These are phyloP conservation scores for Vespertilio murinus DNA, from an alignment of 2,797 vertebrate genomes.

Conservation along the genomic window DNA sequence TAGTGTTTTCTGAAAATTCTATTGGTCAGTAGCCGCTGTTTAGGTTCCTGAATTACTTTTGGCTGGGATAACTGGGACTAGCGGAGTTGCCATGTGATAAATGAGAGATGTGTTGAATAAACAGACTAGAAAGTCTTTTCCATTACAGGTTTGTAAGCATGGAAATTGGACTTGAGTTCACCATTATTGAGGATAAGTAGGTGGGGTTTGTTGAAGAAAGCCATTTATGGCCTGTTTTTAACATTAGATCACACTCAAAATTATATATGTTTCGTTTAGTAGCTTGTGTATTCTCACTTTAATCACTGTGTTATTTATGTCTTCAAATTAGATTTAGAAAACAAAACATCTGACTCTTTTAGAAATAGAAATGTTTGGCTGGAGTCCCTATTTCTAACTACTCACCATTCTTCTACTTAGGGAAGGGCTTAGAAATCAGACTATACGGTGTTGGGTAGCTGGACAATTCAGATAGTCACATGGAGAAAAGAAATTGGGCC, in stretches of 20 bases:
- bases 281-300: background rate
- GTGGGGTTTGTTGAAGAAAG: background rate
- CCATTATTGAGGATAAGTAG: conserved; percentile 10
- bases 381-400: background rate
- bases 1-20: conserved; percentile 37
- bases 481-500: background rate
- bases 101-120: conserved; percentile 45
- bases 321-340: conserved; percentile 24
- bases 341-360: background rate
- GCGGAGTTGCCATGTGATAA: background rate
- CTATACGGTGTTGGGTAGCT: background rate
- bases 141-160: background rate
- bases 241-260: background rate
- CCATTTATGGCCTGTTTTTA: conserved; percentile 33
- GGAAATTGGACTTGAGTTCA: background rate
- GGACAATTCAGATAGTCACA: background rate
- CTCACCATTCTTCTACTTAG: background rate
- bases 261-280: conserved; percentile 25
- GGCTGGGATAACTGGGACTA: background rate
- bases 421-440: background rate
- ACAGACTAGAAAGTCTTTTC: conserved; percentile 40
- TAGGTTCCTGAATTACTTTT: conserved; percentile 40
- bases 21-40: conserved; percentile 8
- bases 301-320: background rate
- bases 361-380: background rate